These are phyloP conservation scores for Sceliomorpha sp. DNA, from an alignment of 2,888 invertebrate species.

Conservation along the genomic window DNA sequence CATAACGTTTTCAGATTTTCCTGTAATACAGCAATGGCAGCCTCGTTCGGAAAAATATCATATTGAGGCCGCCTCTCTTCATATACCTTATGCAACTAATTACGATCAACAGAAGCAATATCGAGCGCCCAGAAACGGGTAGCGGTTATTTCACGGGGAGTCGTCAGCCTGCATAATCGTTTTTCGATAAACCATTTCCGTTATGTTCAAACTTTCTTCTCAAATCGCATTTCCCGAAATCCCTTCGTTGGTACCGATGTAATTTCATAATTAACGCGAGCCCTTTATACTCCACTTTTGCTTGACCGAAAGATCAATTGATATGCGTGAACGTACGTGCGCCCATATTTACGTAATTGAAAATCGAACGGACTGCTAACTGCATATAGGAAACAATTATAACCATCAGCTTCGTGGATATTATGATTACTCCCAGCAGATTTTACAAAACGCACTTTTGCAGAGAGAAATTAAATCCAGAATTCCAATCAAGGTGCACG, in stretches of 20 bases:
- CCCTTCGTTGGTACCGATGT: slow-evolving; percentile 11
- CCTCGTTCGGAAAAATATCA: slow-evolving; percentile 31
- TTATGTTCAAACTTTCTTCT: slow-evolving; percentile 38
- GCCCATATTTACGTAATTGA: slow-evolving; percentile 4
- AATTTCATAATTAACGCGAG: slow-evolving; percentile 47
- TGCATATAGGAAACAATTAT: too few species aligned
- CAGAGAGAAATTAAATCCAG: too few species aligned
- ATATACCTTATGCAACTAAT: slow-evolving; percentile 51
- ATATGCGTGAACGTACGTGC: slow-evolving; percentile 22
- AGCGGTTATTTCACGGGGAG: slow-evolving; percentile 43
- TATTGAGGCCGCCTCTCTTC: slow-evolving; percentile 34
- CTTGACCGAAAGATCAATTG: slow-evolving; percentile 14
- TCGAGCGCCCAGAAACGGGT: slow-evolving; percentile 40
- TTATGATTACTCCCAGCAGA: too few species aligned
- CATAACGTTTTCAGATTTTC: too few species aligned
- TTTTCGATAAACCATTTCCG: slow-evolving; percentile 54
- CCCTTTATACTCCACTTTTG: slow-evolving; percentile 17
- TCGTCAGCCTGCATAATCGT: slow-evolving; percentile 50
- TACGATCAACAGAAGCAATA: slow-evolving; percentile 53
- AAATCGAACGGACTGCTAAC: too few species aligned
- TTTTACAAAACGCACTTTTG: too few species aligned
- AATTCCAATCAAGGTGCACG: too few species aligned
- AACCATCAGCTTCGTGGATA: too few species aligned
- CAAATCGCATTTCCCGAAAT: slow-evolving; percentile 39
- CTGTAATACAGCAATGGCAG: too few species aligned